Evolutionary conservation across 2,113 vertebrate genomes (phyloP).

Genomic region (Poeciliopsis retropinna): DNA sequence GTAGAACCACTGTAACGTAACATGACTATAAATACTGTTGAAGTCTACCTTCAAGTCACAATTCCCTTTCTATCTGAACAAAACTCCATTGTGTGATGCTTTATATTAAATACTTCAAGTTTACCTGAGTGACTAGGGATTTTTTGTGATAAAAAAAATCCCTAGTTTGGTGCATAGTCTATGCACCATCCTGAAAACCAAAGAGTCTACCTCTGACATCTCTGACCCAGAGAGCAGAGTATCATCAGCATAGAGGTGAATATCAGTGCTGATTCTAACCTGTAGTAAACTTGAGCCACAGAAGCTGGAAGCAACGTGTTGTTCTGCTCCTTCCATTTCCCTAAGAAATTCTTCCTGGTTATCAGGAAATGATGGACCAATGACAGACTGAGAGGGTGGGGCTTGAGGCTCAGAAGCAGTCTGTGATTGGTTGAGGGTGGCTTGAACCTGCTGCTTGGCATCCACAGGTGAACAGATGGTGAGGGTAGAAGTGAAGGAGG

Average conservation of each 20-base stretch:
- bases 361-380: conserved; percentile 36
- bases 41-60: background rate
- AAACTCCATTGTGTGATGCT: background rate
- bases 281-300: conserved; percentile 6
- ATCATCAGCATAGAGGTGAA: background rate
- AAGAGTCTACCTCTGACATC: too few relatives aligned
- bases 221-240: too few relatives aligned
- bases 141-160: too few relatives aligned
- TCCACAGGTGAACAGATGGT: conserved; percentile 53
- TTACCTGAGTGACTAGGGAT: background rate
- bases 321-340: conserved; percentile 1
- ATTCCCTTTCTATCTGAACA: background rate
- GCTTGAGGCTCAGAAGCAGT: conserved; percentile 28
- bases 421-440: conserved; percentile 56
- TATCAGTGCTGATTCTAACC: conserved; percentile 9
- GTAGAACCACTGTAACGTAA: background rate
- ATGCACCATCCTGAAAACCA: too few relatives aligned
- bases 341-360: conserved; percentile 53
- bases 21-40: background rate
- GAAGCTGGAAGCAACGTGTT: background rate
- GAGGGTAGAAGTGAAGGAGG: conserved; percentile 54
- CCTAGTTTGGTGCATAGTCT: too few relatives aligned
- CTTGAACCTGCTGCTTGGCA: conserved; percentile 27
- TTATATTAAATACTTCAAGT: background rate
- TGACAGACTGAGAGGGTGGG: conserved; percentile 20